phyloP scores from a whole-genome alignment of 2,797 vertebrate species.

The Morus bassanus region DNA sequence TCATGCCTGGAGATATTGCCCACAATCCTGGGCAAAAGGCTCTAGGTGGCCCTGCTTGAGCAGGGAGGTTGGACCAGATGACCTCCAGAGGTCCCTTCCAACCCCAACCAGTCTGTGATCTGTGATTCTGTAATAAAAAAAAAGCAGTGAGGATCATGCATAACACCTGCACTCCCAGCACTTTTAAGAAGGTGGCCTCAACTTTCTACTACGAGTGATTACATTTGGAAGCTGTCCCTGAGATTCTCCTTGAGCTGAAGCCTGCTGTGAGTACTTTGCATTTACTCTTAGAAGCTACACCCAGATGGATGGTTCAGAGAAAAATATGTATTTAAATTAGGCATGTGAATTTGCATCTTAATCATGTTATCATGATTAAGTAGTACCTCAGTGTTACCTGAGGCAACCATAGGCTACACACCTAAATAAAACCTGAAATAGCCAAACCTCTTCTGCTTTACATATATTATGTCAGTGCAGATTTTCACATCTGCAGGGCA shows the following conservation, averaged over 20 bases:
- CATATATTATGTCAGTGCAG: conserved; percentile 35
- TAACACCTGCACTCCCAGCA: neutral
- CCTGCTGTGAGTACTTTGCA: conserved; percentile 27
- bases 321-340: conserved; percentile 54
- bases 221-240: conserved; percentile 16
- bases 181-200: neutral
- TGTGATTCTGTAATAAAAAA: neutral
- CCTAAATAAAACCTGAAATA: conserved; percentile 48
- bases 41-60: neutral
- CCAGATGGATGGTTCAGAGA: conserved; percentile 47
- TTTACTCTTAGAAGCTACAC: conserved; percentile 52
- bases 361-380: conserved; percentile 59
- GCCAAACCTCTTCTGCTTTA: conserved; percentile 43
- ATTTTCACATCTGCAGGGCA: conserved; percentile 63
- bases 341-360: conserved; percentile 51
- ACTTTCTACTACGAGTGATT: neutral
- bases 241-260: conserved; percentile 25
- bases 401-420: conserved; percentile 54
- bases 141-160: neutral
- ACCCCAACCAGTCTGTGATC: neutral
- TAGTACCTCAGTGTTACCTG: conserved; percentile 35
- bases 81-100: neutral
- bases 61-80: neutral
- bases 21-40: fast-evolving
- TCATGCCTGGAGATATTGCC: neutral